These are phyloP conservation scores for Drosophila formosana DNA, from an alignment of 2,888 invertebrate genomes.

Conservation along the genomic window DNA sequence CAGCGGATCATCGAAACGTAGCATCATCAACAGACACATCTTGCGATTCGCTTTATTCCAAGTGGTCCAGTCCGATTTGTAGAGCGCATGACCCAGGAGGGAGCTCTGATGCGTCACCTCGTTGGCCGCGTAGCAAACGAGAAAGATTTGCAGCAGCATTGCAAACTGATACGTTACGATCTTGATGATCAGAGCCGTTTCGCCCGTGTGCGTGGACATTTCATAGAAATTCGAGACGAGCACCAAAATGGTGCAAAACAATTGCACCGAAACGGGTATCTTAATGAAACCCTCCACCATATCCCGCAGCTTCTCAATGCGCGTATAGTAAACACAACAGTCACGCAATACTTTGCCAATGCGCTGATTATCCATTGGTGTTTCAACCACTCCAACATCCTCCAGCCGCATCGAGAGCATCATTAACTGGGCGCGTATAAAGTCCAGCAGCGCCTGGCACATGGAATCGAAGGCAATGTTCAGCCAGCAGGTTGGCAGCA, in stretches of 20 bases:
- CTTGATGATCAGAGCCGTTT: conserved; percentile 59
- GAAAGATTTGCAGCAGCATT: conserved; percentile 79
- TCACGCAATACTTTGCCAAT: conserved; percentile 60
- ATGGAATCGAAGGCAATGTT: conserved; percentile 78
- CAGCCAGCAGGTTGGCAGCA: conserved; percentile 62
- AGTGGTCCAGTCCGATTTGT: conserved; percentile 59
- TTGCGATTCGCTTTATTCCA: conserved; percentile 58
- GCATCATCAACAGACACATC: conserved; percentile 45
- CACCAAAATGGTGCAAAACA: conserved; percentile 77
- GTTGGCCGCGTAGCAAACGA: conserved; percentile 73
- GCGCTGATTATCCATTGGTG: neutral
- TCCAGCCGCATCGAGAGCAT: conserved; percentile 70
- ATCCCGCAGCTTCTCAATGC: conserved; percentile 55
- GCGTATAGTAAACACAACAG: conserved; percentile 63
- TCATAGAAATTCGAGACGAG: conserved; percentile 78
- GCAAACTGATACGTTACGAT: conserved; percentile 67
- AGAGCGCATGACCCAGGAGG: conserved; percentile 56
- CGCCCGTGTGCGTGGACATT: conserved; percentile 62
- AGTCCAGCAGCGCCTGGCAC: conserved; percentile 57
- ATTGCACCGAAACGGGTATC: conserved; percentile 72
- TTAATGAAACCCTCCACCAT: conserved; percentile 65
- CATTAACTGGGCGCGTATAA: conserved; percentile 64
- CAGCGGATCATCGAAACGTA: conserved; percentile 47
- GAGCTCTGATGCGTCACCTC: conserved; percentile 69
- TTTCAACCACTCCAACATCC: conserved; percentile 47